A percentile compares a stretch with the other conserved stretches of the same genome.
Conservation (phyloP, 2,113 vertebrate genomes). For the Dinomys branickii region DNA sequence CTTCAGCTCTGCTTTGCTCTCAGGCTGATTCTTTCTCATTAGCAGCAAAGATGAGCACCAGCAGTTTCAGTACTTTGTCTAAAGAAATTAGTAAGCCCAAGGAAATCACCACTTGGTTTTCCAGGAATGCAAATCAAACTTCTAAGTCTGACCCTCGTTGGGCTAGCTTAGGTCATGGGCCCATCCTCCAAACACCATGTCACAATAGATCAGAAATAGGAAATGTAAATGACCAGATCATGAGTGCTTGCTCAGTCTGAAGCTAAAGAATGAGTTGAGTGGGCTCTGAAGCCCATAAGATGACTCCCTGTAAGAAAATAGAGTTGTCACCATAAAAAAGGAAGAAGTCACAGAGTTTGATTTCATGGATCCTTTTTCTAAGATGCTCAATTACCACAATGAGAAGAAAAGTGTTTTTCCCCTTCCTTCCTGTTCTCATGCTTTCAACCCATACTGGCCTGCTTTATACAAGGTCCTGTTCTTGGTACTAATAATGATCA, state of each 20-base stretch:
- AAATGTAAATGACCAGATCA: background rate
- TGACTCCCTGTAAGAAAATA: background rate
- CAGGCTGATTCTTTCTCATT: background rate
- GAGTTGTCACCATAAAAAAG: background rate
- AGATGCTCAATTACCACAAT: background rate
- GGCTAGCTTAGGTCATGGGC: background rate
- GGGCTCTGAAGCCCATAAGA: background rate
- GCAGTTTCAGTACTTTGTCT: background rate
- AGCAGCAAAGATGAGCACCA: background rate
- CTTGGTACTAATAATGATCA: background rate
- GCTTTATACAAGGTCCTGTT: background rate
- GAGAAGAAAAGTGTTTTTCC: background rate
- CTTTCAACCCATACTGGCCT: background rate
- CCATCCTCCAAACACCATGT: background rate
- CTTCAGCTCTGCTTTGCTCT: background rate
- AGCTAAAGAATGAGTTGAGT: background rate
- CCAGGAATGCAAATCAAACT: background rate
- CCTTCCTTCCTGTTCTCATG: background rate
- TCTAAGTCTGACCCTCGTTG: background rate
- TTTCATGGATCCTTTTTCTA: background rate
- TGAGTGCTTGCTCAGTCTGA: background rate
- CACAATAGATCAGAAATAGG: background rate
- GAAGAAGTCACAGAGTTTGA: background rate
- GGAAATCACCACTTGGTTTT: background rate
- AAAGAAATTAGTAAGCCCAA: background rate